These are phyloP conservation scores for Bergia sp. DNA, from an alignment of 92 coral and sea anemone species.

Conservation along the genomic window DNA sequence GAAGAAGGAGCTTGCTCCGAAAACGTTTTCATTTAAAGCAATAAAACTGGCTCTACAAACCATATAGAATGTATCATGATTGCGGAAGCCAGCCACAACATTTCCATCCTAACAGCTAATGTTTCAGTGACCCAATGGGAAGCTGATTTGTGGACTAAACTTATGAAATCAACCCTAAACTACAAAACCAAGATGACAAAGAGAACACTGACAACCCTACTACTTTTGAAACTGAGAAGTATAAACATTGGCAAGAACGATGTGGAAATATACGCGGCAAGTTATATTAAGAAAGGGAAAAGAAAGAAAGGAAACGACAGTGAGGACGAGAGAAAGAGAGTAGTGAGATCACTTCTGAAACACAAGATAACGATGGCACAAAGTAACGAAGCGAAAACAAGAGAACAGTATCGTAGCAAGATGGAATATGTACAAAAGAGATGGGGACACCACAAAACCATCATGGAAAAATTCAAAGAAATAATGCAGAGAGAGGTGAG, in stretches of 20 bases:
- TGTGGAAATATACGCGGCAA: slow-evolving; percentile 5
- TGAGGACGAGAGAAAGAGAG: slow-evolving; percentile 5
- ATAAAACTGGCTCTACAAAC: too few species aligned
- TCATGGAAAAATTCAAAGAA: slow-evolving; percentile 9
- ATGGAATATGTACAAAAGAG: slow-evolving; percentile 16
- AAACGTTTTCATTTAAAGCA: too few species aligned
- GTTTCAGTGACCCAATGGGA: slow-evolving; percentile 3
- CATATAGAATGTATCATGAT: background rate
- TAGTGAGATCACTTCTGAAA: slow-evolving; percentile 12
- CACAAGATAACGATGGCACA: slow-evolving; percentile 30
- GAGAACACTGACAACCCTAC: slow-evolving; percentile 6
- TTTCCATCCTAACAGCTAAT: slow-evolving; percentile 12
- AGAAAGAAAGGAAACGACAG: background rate
- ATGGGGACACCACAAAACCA: slow-evolving; percentile 12
- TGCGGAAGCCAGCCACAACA: slow-evolving; percentile 23
- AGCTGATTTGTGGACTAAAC: slow-evolving; percentile 22
- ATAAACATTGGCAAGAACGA: slow-evolving; percentile 22
- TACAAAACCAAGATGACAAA: slow-evolving; percentile 14
- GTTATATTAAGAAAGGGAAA: background rate
- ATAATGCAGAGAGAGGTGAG: slow-evolving; percentile 32
- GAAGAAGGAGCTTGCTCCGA: too few species aligned
- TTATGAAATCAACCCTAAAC: slow-evolving; percentile 16
- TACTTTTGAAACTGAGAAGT: slow-evolving; percentile 6
- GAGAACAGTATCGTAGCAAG: slow-evolving; percentile 4
- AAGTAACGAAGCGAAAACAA: background rate